These are phyloP conservation scores for Solea senegalensis DNA, from an alignment of 2,113 vertebrate genomes.

Conservation along the genomic window DNA sequence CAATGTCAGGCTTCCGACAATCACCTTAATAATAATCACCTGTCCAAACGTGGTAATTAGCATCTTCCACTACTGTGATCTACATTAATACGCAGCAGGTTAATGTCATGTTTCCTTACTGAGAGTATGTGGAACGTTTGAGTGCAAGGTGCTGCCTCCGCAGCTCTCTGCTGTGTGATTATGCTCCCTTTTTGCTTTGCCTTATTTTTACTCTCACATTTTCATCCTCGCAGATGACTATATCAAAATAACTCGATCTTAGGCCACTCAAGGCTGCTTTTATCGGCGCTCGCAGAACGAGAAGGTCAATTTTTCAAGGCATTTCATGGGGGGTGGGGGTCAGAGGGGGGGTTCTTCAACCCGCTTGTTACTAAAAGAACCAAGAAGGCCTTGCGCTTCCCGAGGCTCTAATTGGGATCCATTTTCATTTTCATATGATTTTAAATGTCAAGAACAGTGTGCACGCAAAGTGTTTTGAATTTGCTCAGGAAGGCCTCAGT, in stretches of 20 bases:
- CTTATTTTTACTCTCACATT: constrained; percentile 57
- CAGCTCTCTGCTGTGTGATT: constrained; percentile 38
- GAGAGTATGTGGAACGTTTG: constrained; percentile 32
- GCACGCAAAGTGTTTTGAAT: constrained; percentile 62
- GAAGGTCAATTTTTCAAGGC: constrained; percentile 70
- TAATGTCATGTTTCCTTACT: constrained; percentile 66
- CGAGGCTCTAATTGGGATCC: constrained; percentile 69
- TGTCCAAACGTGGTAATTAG: constrained; percentile 59
- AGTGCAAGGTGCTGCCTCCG: constrained; percentile 33
- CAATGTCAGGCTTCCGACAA: constrained; percentile 36
- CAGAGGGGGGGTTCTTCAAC: constrained; percentile 42
- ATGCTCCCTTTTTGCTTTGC: constrained; percentile 16
- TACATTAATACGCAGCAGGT: constrained; percentile 59
- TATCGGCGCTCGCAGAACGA: constrained; percentile 36
- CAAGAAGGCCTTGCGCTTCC: constrained; percentile 32
- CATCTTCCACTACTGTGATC: constrained; percentile 58
- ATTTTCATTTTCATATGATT: constrained; percentile 71
- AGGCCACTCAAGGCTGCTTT: constrained; percentile 64
- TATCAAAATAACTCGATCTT: constrained; percentile 60
- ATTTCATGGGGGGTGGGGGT: constrained; percentile 21
- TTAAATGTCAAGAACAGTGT: constrained; percentile 75
- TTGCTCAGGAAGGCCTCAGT: constrained; percentile 42
- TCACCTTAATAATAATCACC: constrained; percentile 56
- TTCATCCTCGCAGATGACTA: constrained; percentile 39
- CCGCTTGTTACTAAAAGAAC: constrained; percentile 55